phyloP scores from a whole-genome alignment of 2,888 invertebrate species.

The Lamellibrachia satsuma region DNA sequence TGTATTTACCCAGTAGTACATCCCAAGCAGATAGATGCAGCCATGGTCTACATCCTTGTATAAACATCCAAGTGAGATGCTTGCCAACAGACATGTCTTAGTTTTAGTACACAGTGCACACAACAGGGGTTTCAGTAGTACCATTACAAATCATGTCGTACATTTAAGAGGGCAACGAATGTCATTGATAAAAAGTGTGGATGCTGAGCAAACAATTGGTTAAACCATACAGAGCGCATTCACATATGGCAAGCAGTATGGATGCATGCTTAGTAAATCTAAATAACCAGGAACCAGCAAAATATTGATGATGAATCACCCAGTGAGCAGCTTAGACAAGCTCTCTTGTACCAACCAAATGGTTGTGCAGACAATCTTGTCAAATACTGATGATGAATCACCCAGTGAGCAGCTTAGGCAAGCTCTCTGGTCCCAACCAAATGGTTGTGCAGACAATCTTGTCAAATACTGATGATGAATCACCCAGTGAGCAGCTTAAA shows the following conservation, averaged over 20 bases:
- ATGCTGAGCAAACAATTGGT: background rate
- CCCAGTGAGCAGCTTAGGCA: background rate
- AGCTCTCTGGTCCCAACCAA: no score
- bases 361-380: no score
- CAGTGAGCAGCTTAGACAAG: background rate
- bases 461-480: background rate
- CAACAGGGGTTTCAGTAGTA: no score
- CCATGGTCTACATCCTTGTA: background rate
- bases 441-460: no score
- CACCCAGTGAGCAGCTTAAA: background rate
- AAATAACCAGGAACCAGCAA: background rate
- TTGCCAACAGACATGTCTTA: background rate
- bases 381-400: background rate
- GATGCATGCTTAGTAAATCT: background rate
- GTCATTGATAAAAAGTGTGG: background rate
- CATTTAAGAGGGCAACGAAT: background rate
- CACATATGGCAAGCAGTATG: background rate
- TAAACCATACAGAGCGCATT: background rate
- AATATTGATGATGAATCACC: slow-evolving; percentile 13
- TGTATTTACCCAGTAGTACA: background rate
- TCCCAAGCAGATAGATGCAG: background rate
- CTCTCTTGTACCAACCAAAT: no score
- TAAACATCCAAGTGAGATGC: background rate
- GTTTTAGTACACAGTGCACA: background rate
- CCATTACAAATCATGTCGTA: no score